phyloP scores from a whole-genome alignment of 2,888 invertebrate species.

The Tenodera sinensis region DNA sequence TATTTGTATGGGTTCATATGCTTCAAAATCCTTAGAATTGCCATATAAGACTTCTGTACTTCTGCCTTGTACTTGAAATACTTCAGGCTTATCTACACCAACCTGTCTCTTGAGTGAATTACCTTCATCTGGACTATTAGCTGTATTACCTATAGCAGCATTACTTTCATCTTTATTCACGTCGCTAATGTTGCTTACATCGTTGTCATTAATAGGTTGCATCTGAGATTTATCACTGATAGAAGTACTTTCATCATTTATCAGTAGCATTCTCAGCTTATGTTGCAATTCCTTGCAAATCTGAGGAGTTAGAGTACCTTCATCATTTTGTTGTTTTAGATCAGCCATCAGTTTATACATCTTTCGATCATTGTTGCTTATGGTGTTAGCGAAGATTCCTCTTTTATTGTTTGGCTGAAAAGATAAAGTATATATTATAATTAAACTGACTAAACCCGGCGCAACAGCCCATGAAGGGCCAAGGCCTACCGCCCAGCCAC shows the following conservation, averaged over 20 bases:
- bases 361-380: not conserved
- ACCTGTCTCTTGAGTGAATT: not conserved
- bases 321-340: not conserved
- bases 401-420: not conserved
- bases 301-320: not conserved
- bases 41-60: not conserved
- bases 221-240: not conserved
- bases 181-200: not conserved
- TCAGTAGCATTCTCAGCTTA: not conserved
- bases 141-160: not conserved
- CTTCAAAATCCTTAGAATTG: not conserved
- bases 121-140: not conserved
- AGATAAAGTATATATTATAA: no score
- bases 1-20: not conserved
- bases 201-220: not conserved
- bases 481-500: no score
- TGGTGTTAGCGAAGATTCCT: not conserved
- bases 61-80: not conserved
- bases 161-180: not conserved
- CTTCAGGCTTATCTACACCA: not conserved
- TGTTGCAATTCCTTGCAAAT: not conserved
- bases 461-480: no score
- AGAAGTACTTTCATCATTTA: not conserved
- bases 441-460: no score
- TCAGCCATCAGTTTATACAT: not conserved